These are phyloP conservation scores for Pseudoips prasinana DNA, from an alignment of 2,888 invertebrate genomes.

Conservation along the genomic window DNA sequence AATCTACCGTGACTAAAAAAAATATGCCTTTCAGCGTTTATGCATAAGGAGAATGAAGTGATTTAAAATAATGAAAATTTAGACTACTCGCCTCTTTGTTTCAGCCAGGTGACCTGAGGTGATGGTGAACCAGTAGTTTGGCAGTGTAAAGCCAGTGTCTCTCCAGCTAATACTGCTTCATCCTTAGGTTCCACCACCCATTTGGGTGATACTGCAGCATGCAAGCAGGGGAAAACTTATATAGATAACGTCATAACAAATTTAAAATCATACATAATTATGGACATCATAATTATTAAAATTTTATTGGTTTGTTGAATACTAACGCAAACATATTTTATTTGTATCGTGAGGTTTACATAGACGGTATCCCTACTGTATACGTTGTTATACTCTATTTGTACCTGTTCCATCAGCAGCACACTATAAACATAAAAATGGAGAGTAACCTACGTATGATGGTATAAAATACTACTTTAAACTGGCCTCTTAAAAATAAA, in stretches of 20 bases:
- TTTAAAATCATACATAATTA: no score
- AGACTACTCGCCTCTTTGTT: conserved; percentile 82
- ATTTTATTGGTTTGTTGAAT: no score
- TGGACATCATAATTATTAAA: no score
- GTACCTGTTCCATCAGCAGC: conserved; percentile 32
- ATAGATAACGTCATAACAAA: no score
- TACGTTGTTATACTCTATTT: no score
- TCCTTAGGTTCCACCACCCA: conserved; percentile 88
- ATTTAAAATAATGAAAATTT: no score
- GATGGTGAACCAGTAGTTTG: conserved; percentile 89
- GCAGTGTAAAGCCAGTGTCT: conserved; percentile 85
- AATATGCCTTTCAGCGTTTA: no score
- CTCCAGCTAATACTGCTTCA: conserved; percentile 87
- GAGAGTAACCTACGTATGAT: conserved; percentile 11
- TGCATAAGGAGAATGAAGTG: no score
- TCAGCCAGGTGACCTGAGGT: conserved; percentile 87
- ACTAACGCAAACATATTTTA: no score
- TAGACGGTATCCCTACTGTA: no score
- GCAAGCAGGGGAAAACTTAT: conserved; percentile 29
- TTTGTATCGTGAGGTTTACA: no score
- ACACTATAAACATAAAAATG: conserved; percentile 14
- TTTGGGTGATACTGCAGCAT: conserved; percentile 87
- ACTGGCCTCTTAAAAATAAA: conserved; percentile 4
- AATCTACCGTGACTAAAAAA: no score
- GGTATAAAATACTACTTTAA: conserved; percentile 5